Conservation (phyloP, 2,888 invertebrate species). For the Calameuta filiformis region DNA sequence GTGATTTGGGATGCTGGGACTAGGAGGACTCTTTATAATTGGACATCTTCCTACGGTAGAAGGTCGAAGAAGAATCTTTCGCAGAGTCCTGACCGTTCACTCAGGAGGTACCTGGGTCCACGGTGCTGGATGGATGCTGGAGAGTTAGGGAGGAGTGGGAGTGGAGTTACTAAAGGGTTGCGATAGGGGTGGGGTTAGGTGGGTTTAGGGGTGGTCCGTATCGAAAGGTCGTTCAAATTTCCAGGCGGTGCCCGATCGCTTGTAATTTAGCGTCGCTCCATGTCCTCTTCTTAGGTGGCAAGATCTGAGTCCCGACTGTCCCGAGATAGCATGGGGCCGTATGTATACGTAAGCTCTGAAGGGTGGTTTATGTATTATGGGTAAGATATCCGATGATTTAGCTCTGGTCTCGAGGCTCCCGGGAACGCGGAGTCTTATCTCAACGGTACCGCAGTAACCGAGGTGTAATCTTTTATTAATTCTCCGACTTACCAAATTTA, state of each 20-base stretch:
- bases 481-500: constrained; percentile 66
- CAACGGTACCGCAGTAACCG: constrained; percentile 51
- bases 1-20: not conserved
- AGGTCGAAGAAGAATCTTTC: not conserved
- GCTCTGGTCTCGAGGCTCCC: constrained; percentile 55
- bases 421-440: constrained; percentile 25
- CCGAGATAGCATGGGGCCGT: constrained; percentile 26
- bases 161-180: no score
- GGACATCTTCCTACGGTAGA: not conserved
- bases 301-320: not conserved
- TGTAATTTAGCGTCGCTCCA: not conserved
- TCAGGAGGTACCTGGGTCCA: not conserved
- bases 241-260: no score
- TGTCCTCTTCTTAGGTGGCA: not conserved
- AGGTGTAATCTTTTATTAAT: constrained; percentile 67
- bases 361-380: constrained; percentile 66
- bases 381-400: constrained; percentile 67
- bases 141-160: no score
- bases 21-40: not conserved
- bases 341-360: constrained; percentile 60
- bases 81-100: not conserved
- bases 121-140: no score
- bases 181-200: no score
- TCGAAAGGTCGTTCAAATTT: no score
- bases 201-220: no score